A percentile compares a stretch with the other conserved stretches of the same genome.
phyloP scores from a whole-genome alignment of 2,113 vertebrate species.

The Elanus axillaris region DNA sequence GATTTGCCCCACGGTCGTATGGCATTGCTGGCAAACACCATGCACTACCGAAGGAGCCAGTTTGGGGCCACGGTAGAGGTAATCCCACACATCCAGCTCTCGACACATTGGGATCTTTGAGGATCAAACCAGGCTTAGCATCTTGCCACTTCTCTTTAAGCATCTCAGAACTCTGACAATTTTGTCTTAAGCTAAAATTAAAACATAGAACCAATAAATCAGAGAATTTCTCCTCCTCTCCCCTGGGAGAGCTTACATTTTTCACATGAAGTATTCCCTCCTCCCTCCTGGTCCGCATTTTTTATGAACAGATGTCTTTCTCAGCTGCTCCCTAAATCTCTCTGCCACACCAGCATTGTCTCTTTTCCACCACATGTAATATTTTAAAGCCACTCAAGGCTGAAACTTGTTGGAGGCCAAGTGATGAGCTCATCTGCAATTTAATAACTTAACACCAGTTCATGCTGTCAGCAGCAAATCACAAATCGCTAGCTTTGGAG shows the following conservation, averaged over 20 bases:
- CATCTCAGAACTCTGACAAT: background rate
- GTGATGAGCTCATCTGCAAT: slow-evolving; percentile 49
- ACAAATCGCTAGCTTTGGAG: background rate
- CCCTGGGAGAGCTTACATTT: background rate
- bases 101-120: background rate
- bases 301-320: background rate
- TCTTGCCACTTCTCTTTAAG: background rate
- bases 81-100: background rate
- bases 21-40: background rate
- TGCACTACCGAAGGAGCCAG: accelerated
- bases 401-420: background rate
- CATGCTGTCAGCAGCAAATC: slow-evolving; percentile 30
- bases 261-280: background rate
- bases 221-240: background rate
- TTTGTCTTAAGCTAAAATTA: background rate
- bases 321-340: slow-evolving; percentile 19
- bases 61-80: background rate
- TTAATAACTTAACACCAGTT: slow-evolving; percentile 22
- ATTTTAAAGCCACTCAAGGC: slow-evolving; percentile 10
- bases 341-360: slow-evolving; percentile 7
- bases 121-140: background rate
- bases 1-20: accelerated
- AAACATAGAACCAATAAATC: background rate
- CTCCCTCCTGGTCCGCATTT: background rate
- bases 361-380: background rate